These are phyloP conservation scores for Salvator merianae DNA, from an alignment of 2,113 vertebrate genomes.

Conservation along the genomic window DNA sequence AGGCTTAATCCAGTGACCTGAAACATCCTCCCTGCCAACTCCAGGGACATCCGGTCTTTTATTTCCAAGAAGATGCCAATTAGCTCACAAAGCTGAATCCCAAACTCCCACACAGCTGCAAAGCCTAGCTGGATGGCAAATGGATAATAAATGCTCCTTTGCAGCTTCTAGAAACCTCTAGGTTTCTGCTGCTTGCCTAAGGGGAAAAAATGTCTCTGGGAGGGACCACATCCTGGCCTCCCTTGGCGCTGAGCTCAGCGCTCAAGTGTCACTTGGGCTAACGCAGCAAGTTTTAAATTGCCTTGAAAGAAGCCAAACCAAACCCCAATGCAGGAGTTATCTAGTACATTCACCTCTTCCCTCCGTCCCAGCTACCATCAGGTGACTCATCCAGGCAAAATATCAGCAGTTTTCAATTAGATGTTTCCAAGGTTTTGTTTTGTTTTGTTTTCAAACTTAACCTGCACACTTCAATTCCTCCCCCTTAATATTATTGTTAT, in stretches of 20 bases:
- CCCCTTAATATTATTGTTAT: no score
- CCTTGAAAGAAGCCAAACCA: background rate
- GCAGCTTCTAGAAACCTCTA: background rate
- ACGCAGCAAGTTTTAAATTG: background rate
- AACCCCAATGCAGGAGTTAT: no score
- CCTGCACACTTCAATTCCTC: no score
- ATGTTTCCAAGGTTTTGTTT: no score
- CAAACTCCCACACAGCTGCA: background rate
- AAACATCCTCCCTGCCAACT: no score
- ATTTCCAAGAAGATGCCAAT: background rate
- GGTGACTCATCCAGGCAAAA: background rate
- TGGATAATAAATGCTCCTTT: background rate
- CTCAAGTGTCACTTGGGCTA: background rate
- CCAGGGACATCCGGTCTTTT: background rate
- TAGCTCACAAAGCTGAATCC: slow-evolving; percentile 1
- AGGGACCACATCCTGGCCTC: background rate
- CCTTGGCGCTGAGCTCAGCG: background rate
- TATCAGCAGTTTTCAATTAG: background rate
- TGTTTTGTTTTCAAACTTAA: no score
- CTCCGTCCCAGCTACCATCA: no score
- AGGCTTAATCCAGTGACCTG: background rate
- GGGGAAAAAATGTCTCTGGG: background rate
- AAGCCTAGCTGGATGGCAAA: no score
- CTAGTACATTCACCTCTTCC: no score
- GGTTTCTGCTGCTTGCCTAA: background rate